phyloP scores from a whole-genome alignment of 2,797 vertebrate species.

The Garrulus glandarius region DNA sequence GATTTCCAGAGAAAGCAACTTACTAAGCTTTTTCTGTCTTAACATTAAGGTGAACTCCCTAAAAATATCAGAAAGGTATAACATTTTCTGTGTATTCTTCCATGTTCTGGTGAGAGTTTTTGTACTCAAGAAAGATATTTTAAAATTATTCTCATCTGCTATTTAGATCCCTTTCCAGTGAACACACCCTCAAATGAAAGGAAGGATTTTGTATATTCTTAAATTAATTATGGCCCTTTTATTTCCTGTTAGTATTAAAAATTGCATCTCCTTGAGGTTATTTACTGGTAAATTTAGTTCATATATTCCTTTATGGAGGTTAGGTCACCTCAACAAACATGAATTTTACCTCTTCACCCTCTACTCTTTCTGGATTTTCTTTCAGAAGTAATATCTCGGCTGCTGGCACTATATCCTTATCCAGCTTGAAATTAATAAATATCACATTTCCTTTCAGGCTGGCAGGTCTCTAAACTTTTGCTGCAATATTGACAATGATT shows the following conservation, averaged over 20 bases:
- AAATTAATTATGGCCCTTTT: not conserved
- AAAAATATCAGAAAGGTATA: not conserved
- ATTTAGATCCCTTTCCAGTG: not conserved
- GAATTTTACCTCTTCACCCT: constrained; percentile 16
- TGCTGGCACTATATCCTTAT: not conserved
- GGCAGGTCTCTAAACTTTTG: not conserved
- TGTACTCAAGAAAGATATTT: not conserved
- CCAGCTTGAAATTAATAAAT: constrained; percentile 37
- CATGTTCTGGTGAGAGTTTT: not conserved
- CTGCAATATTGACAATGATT: not conserved
- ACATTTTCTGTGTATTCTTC: not conserved
- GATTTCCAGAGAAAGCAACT: not conserved
- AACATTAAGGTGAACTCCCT: not conserved
- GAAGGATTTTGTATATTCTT: not conserved
- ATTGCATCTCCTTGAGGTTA: not conserved
- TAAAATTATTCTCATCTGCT: not conserved
- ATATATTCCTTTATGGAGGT: not conserved
- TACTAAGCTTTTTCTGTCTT: not conserved
- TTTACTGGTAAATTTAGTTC: not conserved
- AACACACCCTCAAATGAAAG: not conserved
- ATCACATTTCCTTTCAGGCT: constrained; percentile 6
- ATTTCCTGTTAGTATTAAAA: not conserved
- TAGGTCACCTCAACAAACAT: not conserved
- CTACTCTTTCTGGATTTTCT: constrained; percentile 6
- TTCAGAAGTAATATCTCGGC: not conserved